phyloP scores from a whole-genome alignment of 2,797 vertebrate species.

The Alauda arvensis region DNA sequence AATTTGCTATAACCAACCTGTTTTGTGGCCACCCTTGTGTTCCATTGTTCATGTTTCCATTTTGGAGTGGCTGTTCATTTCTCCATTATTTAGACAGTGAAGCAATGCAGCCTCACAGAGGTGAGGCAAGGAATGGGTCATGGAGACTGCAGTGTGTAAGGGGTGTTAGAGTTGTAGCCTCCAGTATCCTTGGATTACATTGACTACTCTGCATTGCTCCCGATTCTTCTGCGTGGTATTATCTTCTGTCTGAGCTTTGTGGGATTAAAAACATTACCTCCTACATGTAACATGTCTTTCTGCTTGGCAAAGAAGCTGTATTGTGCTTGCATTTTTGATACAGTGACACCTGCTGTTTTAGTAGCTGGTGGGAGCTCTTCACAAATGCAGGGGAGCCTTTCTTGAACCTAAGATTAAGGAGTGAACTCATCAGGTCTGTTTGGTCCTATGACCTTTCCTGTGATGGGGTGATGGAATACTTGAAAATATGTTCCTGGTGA shows the following conservation, averaged over 20 bases:
- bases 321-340: neutral
- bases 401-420: neutral
- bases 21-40: neutral
- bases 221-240: fast-evolving
- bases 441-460: neutral
- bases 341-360: neutral
- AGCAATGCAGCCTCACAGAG: neutral
- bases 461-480: neutral
- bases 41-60: neutral
- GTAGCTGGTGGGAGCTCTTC: neutral
- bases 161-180: neutral
- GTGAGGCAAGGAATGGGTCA: neutral
- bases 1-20: neutral
- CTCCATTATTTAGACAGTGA: neutral
- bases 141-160: neutral
- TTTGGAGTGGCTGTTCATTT: neutral
- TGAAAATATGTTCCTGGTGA: neutral
- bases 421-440: neutral
- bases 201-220: neutral
- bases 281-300: neutral
- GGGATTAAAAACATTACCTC: neutral
- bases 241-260: neutral
- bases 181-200: neutral
- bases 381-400: neutral
- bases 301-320: neutral